Evolutionary conservation across 2,113 vertebrate species (phyloP), one percentile per base, ranked within the genome.

Genomic region (Rhegmatorhina hoffmannsi): DNA sequence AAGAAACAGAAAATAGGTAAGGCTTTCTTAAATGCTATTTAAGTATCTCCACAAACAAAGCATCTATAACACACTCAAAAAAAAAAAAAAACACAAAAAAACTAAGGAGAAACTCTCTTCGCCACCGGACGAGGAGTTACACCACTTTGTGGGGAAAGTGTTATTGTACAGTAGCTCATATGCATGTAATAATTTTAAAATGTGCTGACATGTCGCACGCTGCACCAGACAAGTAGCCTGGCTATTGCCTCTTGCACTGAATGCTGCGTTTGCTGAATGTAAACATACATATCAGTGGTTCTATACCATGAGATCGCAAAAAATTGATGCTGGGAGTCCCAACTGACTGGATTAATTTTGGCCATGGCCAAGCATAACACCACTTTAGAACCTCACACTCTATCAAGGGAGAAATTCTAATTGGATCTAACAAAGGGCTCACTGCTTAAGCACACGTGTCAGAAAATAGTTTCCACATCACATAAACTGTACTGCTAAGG

Each of bases 401-500:
- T 94, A 79, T 94, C 83, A 70, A 90, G 88, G 93, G 80, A 97
- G 82, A 97, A 97, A 90, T 89, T 96, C 77, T 97, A 96, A 97
- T 63, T 94, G 92, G 86, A 97, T 95, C 87, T 94, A 97, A 97
- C 92, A 97, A 97, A 97, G 96, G 80, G 62, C 79, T 94, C 89
- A 91, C 84, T 93, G 67, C 93, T 95, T 92, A 94, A 81, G 90
- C 88, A 94, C 95, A 91, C 6, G 21, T 90, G 86, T 94, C 92
- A 96, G 60, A 94, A 97, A 97, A 97, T 89, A 97, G 90, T 97
- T 98, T 97, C 91, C 96, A 97, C 62, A 96, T 94, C 94, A 86
- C 92, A 96, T 93, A 89, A 97, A 97, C 82, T 68, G 74, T 77
- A 83, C 83, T 87, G 92, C 68, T 81, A 93, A 93, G 76, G 79